Evolutionary conservation across 2,797 vertebrate genomes (phyloP), one percentile per base, ranked within the genome.

Genomic region (Cirrhinus mrigala): DNA sequence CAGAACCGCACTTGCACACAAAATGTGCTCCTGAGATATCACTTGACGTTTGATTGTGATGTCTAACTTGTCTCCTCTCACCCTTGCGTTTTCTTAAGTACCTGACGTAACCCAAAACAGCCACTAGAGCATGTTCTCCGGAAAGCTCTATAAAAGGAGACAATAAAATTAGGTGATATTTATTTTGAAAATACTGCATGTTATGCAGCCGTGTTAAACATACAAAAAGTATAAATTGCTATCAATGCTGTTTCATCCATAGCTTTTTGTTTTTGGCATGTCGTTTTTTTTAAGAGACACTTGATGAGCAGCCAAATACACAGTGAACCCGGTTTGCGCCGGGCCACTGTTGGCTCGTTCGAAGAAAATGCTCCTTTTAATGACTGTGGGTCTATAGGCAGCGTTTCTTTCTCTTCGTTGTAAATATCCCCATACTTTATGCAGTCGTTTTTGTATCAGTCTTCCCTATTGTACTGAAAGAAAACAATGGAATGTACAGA

Each of bases 381-480:
- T 91, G 94, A 94, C 92, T 92, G 93, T 95, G 90, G 93, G 94
- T 95, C 89, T 88, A 88, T 56, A 76, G 89, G 92, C 87, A 90
- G 93, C 92, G 80, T 90, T 91, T 89, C 88, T 86, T 84, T 87
- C 79, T 82, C 85, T 87, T 79, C 80, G 69, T 85, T 95, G 93
- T 95, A 95, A 91, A 95, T 93, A 94, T 89, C 87, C 89, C 94
- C 95, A 89, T 90, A 89, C 88, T 86, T 91, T 87, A 92, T 96
- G 94, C 96, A 95, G 94, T 95, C 94, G 93, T 56, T 89, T 96
- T 93, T 97, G 95, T 97, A 96, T 96, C 96, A 94, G 97, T 99
- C 97, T 98, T 99, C 98, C 98, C 84, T 97, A 94, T 94, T 97
- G 96, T 97, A 97, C 97, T 98, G 97, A 97, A 97, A 97, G 96